Base-by-base conservation (phyloP, 2,113 vertebrate species). In the Peromyscus californicus region DNA sequence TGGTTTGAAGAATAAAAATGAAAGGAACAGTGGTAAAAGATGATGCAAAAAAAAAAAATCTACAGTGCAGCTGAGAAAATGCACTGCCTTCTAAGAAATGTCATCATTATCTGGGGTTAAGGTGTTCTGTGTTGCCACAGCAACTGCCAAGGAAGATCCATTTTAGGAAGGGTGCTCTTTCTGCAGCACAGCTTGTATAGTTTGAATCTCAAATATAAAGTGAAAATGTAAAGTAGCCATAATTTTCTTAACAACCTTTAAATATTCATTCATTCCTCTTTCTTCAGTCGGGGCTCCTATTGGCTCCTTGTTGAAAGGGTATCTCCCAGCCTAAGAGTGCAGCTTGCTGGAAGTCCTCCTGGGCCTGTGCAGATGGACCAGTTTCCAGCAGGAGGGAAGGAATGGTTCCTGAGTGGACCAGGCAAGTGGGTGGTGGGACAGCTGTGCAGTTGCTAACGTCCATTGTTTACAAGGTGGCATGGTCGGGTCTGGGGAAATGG, bases 71-170 rank as follows among this genome's bases (percentile, higher is more conserved):
- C 57, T 76, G 67, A 97, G 72, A 94, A 93, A 94, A 96, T 19
- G 80, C 31, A 67, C 48, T 67, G 29, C 70, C 96, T 96, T 84
- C 90, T 91, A 94, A 79, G 87, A 59, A 78, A 89, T 84, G 88
- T n/a, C 87, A 21, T 84, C 88, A 92, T 87, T 57, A 75, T 39
- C 69, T n/a, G 39, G 96, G 97, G 93, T 93, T 90, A 94, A 91
- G 88, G 95, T 65, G 65, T 48, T 82, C 79, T 29, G 57, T 51
- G 96, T 97, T 98, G 95, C 97, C 96, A 97, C 96, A 94, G 98
- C 96, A 97, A 98, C 97, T 63, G 94, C 85, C 74, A 67, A 76
- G 89, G 67, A 88, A 87, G 80, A 86, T 48, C 87, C 86, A 31
- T 61, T 65, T 61, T 72, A 70, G 90, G 90, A 90, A 86, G 57